Base-by-base conservation (phyloP, 2,113 vertebrate genomes). In the Xyrauchen texanus region DNA sequence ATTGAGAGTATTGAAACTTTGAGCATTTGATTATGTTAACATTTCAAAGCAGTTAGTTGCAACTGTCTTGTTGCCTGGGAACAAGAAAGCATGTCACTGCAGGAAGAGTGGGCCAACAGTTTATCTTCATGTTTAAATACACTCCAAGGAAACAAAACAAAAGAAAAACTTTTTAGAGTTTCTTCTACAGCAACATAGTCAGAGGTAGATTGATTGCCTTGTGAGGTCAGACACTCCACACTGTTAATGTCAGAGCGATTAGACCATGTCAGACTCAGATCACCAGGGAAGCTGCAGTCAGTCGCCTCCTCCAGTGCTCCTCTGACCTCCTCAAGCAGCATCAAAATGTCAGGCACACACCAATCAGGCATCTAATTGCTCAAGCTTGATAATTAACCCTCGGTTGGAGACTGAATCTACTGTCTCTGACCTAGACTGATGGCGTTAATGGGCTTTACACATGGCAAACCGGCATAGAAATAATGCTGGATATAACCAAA, bases 51-150 rank as follows among this genome's bases (percentile, higher is more conserved):
- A 55, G 80, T 71, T 52, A 15, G 61, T 49, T 63, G 62, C 61
- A 69, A 68, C 81, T 80, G 75, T 75, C 60, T 51, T 21, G 84
- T 85, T 85, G 84, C 84, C 76, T 78, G 67, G 84, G 81, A 85
- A 85, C 84, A 85, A 66, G 53, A 67, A 85, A 83, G 47, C 84
- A 74, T 78, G 75, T 76, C 13, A 60, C 60, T 58, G 58, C 42
- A 49, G 68, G 69, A 80, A 62, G 64, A 82, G 62, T 77, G 46
- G 67, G 80, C 47, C 57, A 67, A 47, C 82, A 81, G 52, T 75
- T 78, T 78, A 60, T 79, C 66, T 81, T 84, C 79, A 79, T 81
- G 76, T 76, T 65, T 73, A 79, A 79, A 79, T 72, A 45, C 66
- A 42, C 11, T 76, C 44, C 9, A 69, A 68, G 44, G 16, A 51